A percentile compares a stretch with the other conserved stretches of the same genome.
These are phyloP conservation scores for Biston stratarius DNA, from an alignment of 2,888 invertebrate genomes.

Conservation along the genomic window DNA sequence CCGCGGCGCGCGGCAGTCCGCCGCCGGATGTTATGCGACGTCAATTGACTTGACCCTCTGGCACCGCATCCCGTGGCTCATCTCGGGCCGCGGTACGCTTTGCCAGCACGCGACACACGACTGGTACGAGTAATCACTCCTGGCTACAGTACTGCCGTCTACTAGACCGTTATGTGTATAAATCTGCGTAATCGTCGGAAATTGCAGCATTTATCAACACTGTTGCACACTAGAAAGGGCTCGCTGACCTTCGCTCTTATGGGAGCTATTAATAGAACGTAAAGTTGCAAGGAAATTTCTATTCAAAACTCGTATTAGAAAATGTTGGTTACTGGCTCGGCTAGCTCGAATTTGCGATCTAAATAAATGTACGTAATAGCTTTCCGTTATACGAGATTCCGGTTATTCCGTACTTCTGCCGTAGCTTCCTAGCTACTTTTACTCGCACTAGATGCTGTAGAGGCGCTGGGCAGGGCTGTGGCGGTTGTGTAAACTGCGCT, in stretches of 20 bases:
- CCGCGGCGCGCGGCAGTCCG: constrained; percentile 53
- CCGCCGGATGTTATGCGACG: constrained; percentile 77
- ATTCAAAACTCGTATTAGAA: constrained; percentile 12
- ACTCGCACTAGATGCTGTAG: constrained; percentile 54
- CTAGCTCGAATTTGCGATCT: constrained; percentile 19
- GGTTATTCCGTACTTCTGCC: constrained; percentile 41
- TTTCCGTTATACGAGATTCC: constrained; percentile 39
- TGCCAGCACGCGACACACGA: constrained; percentile 59
- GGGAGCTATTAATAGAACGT: constrained; percentile 33
- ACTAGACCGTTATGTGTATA: constrained; percentile 22
- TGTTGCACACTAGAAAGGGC: constrained; percentile 45
- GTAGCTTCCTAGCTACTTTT: constrained; percentile 49
- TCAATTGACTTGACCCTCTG: constrained; percentile 85
- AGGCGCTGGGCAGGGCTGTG: constrained; percentile 62
- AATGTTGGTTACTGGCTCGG: constrained; percentile 19
- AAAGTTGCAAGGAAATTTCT: constrained; percentile 14
- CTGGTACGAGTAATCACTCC: constrained; percentile 40
- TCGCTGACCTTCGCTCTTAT: constrained; percentile 44
- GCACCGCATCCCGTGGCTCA: constrained; percentile 72
- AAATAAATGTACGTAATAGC: constrained; percentile 28
- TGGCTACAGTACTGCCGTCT: constrained; percentile 6
- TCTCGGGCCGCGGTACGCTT: constrained; percentile 51
- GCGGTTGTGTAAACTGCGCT: constrained; percentile 77
- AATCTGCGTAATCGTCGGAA: constrained; percentile 39
- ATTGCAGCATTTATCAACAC: constrained; percentile 42